phyloP scores from a whole-genome alignment of 2,797 vertebrate species.

The Melanotaenia maccullochi region DNA sequence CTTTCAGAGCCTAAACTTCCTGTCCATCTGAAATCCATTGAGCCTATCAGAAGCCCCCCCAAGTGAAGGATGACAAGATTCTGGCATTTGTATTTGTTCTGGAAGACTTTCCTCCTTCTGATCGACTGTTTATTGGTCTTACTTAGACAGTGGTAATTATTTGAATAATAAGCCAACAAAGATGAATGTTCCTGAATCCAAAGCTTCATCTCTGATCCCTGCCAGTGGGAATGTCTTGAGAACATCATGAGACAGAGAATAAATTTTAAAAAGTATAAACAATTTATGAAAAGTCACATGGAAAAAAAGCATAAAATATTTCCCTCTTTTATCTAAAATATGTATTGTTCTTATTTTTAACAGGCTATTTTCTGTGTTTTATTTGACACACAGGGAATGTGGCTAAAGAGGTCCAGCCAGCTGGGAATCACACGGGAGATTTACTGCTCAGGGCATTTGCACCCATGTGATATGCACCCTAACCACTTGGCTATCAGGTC shows the following conservation, averaged over 20 bases:
- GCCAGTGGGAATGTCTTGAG: conserved; percentile 58
- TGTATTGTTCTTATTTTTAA: conserved; percentile 16
- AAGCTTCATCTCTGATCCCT: conserved; percentile 30
- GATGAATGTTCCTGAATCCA: conserved; percentile 45
- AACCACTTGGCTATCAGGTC: conserved; percentile 19
- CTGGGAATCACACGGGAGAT: conserved; percentile 34
- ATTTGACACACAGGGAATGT: not conserved
- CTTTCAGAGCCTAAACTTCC: conserved; percentile 75
- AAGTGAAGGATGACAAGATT: conserved; percentile 67
- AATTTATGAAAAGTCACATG: conserved; percentile 43
- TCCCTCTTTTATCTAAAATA: conserved; percentile 31
- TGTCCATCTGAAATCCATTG: conserved; percentile 86
- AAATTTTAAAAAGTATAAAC: conserved; percentile 44
- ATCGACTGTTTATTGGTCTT: conserved; percentile 75
- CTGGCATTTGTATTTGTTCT: conserved; percentile 67
- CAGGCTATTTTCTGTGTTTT: conserved; percentile 3
- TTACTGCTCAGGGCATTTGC: conserved; percentile 19
- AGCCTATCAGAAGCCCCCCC: conserved; percentile 67
- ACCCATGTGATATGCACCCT: conserved; percentile 26
- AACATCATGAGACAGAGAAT: conserved; percentile 58
- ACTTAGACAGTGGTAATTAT: conserved; percentile 69
- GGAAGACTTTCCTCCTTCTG: conserved; percentile 58
- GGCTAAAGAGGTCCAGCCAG: conserved; percentile 22
- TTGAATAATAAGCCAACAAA: conserved; percentile 62
- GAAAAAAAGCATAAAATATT: conserved; percentile 8